Evolutionary conservation across 2,113 vertebrate species (phyloP).

Genomic region (Colinus virginianus): DNA sequence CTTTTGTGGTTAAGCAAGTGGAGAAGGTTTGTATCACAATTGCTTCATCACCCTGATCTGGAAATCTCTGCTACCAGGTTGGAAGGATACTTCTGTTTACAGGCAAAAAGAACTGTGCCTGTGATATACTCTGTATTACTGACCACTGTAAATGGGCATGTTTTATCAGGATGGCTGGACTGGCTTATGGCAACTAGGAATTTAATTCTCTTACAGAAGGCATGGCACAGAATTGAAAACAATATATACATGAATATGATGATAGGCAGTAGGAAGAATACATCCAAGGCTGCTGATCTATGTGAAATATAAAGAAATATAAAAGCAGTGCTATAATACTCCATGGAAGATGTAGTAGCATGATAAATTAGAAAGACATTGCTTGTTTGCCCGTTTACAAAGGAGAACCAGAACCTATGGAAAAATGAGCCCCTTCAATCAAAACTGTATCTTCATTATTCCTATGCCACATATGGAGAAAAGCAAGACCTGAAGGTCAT

Average conservation of each 20-base stretch:
- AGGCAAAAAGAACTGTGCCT: background rate
- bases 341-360: background rate
- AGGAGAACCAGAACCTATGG: background rate
- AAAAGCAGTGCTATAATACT: background rate
- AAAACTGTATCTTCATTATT: background rate
- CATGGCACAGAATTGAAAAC: background rate
- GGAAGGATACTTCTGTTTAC: background rate
- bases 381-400: background rate
- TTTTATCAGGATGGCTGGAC: background rate
- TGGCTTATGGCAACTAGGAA: background rate
- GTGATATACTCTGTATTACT: background rate
- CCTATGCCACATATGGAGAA: background rate
- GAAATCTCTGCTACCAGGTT: background rate
- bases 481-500: background rate
- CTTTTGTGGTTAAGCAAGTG: background rate
- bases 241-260: background rate
- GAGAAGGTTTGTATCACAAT: background rate
- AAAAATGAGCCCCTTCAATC: background rate
- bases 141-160: background rate
- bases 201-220: background rate
- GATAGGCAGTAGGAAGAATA: background rate
- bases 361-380: background rate
- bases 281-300: background rate
- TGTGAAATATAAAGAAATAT: background rate
- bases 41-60: background rate